Evolutionary conservation across 2,797 vertebrate genomes (phyloP), one percentile per base, ranked within the genome.

Genomic region (Astyanax mexicanus): DNA sequence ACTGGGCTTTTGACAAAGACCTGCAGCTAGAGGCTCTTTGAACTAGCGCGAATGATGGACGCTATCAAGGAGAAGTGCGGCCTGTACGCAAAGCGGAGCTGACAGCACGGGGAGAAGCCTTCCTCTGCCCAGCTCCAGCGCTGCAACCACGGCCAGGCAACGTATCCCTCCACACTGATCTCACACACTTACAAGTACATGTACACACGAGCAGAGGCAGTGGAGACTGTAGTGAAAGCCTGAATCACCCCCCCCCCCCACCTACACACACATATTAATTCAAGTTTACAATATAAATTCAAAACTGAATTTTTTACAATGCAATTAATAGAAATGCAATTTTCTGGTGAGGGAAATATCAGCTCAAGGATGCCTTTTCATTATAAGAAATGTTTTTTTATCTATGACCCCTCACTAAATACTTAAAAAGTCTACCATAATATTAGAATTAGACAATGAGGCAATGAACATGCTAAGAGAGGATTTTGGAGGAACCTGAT

Each of bases 1-100:
- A 89, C 95, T 79, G 91, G 81, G 94, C 92, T 94, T 94, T 90
- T 93, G 96, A 96, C 95, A 95, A 95, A 96, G 94, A 96, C 94
- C 95, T 95, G 94, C 92, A 96, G 95, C 95, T 89, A 91, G 89
- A 88, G 81, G 58, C 80, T 89, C 96, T 97, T 96, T 96, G 95
- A 97, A 96, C 94, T 93, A 83, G 11, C 84, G 83, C 84, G 90
- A 91, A 91, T 95, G 95, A 95, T 90, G 94, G 94, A 90, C 87
- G 86, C 90, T 91, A 91, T 89, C 89, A 89, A 86, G 90, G 90
- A 89, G 90, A 89, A 86, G 83, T 67, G 84, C 86, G 80, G 86
- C 87, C 81, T 81, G 84, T 83, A 90, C 67, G 78, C 92, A 95
- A 95, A 96, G 93, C 82, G 21, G 87, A 86, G 83, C 92, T 90